A percentile compares a stretch with the other conserved stretches of the same genome.
These are phyloP conservation scores for Andrena camellia DNA, from an alignment of 2,888 invertebrate genomes.

Conservation along the genomic window DNA sequence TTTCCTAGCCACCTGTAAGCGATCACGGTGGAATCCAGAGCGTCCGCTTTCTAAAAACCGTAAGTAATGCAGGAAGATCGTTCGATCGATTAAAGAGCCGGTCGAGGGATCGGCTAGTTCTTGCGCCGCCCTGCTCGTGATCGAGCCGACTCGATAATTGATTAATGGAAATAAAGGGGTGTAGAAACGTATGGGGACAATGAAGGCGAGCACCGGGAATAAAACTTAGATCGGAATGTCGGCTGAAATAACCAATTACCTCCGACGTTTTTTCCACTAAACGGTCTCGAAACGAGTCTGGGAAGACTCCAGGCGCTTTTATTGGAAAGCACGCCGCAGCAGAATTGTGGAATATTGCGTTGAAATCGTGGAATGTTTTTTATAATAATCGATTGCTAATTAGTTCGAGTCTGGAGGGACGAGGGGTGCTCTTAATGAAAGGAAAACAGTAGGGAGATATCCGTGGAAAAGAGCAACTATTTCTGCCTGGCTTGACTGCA, in stretches of 20 bases:
- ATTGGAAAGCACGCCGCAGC: conserved; percentile 44
- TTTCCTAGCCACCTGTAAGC: conserved; percentile 69
- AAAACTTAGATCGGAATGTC: conserved; percentile 36
- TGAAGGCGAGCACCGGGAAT: conserved; percentile 35
- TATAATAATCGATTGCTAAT: conserved; percentile 15
- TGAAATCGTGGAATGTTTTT: conserved; percentile 4
- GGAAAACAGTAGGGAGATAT: conserved; percentile 2
- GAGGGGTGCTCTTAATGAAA: background rate
- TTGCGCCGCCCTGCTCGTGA: conserved; percentile 48
- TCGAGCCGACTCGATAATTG: conserved; percentile 67
- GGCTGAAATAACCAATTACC: conserved; percentile 50
- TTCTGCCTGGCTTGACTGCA: background rate
- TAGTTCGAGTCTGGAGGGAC: background rate
- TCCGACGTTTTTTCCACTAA: conserved; percentile 8
- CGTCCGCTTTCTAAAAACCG: conserved; percentile 75
- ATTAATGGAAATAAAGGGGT: conserved; percentile 67
- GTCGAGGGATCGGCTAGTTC: conserved; percentile 39
- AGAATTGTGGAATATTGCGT: conserved; percentile 16
- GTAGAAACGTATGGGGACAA: conserved; percentile 52
- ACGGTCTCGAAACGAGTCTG: background rate
- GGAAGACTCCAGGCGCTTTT: conserved; percentile 29
- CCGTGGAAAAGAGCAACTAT: background rate
- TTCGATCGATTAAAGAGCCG: conserved; percentile 60
- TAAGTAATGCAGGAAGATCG: conserved; percentile 69
- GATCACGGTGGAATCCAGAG: conserved; percentile 72